A percentile compares a stretch with the other conserved stretches of the same genome.
Conservation (phyloP, 2,113 vertebrate genomes). For the Delphinus delphis region DNA sequence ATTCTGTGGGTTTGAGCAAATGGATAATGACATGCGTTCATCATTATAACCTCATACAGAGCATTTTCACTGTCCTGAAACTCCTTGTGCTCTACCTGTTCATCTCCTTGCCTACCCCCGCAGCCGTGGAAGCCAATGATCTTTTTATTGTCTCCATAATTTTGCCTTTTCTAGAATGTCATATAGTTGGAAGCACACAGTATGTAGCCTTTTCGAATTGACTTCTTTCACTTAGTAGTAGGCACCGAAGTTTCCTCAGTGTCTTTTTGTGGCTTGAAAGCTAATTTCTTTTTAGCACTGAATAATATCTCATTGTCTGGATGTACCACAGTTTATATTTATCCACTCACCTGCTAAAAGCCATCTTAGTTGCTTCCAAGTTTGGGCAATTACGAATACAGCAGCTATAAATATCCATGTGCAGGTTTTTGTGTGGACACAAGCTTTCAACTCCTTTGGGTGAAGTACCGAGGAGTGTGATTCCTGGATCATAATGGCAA, state of each 20-base stretch:
- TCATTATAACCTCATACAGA: neutral
- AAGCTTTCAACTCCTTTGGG: neutral
- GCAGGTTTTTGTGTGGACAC: neutral
- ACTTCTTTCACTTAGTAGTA: neutral
- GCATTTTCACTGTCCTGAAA: neutral
- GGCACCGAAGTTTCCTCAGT: neutral
- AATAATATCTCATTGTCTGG: neutral
- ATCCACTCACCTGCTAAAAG: neutral
- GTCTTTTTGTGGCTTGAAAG: neutral
- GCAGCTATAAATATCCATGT: neutral
- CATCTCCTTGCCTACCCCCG: neutral
- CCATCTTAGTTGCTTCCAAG: neutral
- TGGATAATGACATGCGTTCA: neutral
- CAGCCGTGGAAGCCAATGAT: neutral
- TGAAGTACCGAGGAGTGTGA: neutral
- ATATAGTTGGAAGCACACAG: neutral
- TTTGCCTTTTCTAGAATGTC: neutral
- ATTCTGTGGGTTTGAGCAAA: neutral
- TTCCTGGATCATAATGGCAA: neutral
- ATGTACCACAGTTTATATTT: neutral
- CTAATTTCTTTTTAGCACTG: neutral
- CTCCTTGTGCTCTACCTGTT: neutral
- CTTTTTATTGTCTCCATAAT: neutral
- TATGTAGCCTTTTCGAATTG: neutral
- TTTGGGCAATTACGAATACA: neutral